These are phyloP conservation scores for Patella depressa DNA, from an alignment of 2,888 invertebrate species.

Conservation along the genomic window DNA sequence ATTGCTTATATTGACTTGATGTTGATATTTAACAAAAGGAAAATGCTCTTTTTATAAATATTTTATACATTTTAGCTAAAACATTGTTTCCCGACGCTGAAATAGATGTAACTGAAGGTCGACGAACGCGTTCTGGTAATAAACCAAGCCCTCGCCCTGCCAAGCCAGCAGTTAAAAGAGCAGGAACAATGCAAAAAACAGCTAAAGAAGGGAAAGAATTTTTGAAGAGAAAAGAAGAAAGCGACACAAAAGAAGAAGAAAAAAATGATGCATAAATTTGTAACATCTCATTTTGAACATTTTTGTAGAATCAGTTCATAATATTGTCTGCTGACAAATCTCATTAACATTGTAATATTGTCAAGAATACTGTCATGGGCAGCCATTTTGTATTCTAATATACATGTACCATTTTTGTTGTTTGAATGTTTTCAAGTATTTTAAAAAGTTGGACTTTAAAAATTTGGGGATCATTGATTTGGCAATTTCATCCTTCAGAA, in stretches of 20 bases:
- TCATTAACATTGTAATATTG: too few relatives aligned
- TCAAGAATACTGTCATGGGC: not conserved
- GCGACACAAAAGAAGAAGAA: conserved; percentile 34
- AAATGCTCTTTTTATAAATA: not conserved
- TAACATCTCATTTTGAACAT: not conserved
- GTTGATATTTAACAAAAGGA: too few relatives aligned
- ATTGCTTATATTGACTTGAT: too few relatives aligned
- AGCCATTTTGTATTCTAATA: not conserved
- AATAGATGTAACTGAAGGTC: conserved; percentile 52
- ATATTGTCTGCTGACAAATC: too few relatives aligned
- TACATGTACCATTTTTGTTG: not conserved
- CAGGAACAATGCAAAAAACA: conserved; percentile 76
- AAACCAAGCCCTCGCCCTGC: conserved; percentile 37
- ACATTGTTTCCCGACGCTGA: conserved; percentile 46
- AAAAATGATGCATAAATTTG: not conserved
- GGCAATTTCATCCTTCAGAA: too few relatives aligned
- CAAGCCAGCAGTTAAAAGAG: conserved; percentile 59
- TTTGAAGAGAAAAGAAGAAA: conserved; percentile 44
- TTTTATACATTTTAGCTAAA: conserved; percentile 42
- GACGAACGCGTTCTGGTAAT: conserved; percentile 55
- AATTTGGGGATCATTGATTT: too few relatives aligned
- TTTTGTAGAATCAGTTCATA: not conserved
- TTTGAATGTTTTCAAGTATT: conserved; percentile 3
- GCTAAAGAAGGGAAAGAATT: conserved; percentile 76
- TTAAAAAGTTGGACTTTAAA: too few relatives aligned